Evolutionary conservation across 2,797 vertebrate species (phyloP).

Genomic region (Pseudochaenichthys georgianus): DNA sequence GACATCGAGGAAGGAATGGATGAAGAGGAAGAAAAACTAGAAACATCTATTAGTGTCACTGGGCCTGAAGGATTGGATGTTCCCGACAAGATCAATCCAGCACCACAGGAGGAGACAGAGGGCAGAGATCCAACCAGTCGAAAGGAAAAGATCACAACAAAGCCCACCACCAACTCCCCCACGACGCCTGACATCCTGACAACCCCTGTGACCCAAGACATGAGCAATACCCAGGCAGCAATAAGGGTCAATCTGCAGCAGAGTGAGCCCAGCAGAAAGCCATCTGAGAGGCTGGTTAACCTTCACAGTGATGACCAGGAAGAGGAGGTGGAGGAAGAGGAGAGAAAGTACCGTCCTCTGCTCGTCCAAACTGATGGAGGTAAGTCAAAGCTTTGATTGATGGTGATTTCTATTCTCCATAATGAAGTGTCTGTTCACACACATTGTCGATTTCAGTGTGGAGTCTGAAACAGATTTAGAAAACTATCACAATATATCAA

Average conservation of each 20-base stretch:
- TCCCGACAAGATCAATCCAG: constrained; percentile 19
- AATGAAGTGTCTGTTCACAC: neutral
- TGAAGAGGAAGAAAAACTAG: constrained; percentile 31
- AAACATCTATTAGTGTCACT: constrained; percentile 40
- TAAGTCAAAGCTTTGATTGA: constrained; percentile 61
- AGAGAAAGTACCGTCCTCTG: constrained; percentile 73
- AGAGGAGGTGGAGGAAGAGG: constrained; percentile 32
- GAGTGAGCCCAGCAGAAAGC: constrained; percentile 63
- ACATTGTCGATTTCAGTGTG: too few relatives aligned
- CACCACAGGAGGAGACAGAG: constrained; percentile 20
- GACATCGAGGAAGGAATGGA: neutral
- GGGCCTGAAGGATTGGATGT: constrained; percentile 35
- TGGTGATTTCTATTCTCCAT: neutral
- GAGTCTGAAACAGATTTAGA: too few relatives aligned
- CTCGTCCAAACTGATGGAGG: constrained; percentile 68
- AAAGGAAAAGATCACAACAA: constrained; percentile 32
- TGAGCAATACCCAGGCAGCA: constrained; percentile 72
- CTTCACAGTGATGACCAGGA: constrained; percentile 71
- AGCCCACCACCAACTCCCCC: constrained; percentile 32
- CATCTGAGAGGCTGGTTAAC: constrained; percentile 64
- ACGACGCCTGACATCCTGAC: constrained; percentile 42
- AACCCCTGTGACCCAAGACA: constrained; percentile 71
- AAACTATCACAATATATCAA: too few relatives aligned
- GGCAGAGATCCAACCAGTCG: constrained; percentile 37
- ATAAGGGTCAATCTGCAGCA: constrained; percentile 63